These are phyloP conservation scores for Corythornis madagascariensis DNA, from an alignment of 2,113 vertebrate species.

Conservation along the genomic window DNA sequence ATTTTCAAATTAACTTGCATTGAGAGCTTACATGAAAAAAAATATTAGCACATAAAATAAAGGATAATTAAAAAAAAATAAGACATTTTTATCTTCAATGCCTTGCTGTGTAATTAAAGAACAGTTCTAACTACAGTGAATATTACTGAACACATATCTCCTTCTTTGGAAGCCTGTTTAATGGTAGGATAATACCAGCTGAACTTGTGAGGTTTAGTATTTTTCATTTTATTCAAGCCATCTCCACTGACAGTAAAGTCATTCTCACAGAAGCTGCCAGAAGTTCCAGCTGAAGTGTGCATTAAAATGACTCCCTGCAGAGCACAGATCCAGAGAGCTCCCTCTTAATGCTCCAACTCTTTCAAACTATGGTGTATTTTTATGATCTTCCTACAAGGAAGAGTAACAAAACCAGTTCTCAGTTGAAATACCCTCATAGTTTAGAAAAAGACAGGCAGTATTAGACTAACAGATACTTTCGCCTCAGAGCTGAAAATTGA, in stretches of 20 bases:
- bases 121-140: background rate
- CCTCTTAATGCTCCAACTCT: conserved; percentile 1
- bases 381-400: background rate
- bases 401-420: conserved; percentile 29
- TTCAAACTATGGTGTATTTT: conserved; percentile 14
- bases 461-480: background rate
- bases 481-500: background rate
- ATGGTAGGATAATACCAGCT: conserved; percentile 21
- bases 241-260: conserved; percentile 39
- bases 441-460: background rate
- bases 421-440: conserved; percentile 8
- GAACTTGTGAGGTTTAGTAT: conserved; percentile 28
- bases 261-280: conserved; percentile 30
- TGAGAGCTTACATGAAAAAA: background rate
- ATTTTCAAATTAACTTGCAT: background rate
- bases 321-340: conserved; percentile 31
- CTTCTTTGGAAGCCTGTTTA: conserved; percentile 17
- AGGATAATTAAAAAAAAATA: background rate
- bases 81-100: background rate
- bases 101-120: background rate
- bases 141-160: background rate
- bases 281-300: conserved; percentile 45
- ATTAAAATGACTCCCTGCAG: conserved; percentile 53
- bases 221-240: conserved; percentile 32
- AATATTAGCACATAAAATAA: background rate